Base-by-base conservation (phyloP, 1,140 invertebrate genomes). In the Papilio polytes region DNA sequence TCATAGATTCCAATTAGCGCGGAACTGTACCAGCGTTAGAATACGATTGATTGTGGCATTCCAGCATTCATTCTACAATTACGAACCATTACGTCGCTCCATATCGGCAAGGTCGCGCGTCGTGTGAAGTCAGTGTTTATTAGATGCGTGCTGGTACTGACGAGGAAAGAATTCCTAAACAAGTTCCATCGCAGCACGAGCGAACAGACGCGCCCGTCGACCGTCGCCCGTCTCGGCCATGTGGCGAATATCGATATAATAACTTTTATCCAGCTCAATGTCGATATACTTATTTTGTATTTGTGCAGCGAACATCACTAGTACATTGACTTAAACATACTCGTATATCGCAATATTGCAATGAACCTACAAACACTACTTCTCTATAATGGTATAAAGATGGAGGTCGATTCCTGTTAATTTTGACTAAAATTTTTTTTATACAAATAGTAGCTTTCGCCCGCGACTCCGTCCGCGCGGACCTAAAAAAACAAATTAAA, bases 61-160 rank as follows among this genome's bases (percentile, higher is more conserved):
- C 87, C 86, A 85, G 81, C 88, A 82, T 86, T 88, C 87, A 90
- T 90, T 89, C 86, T 84, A 89, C 90, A 92, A 92, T 91, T 91
- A 92, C 90, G 82, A 83, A 79, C 82, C 84, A 92, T 91, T 91
- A 92, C 88, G 86, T 86, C 86, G 88, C 86, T 86, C 85, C 86
- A 88, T 90, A 90, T 86, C 84, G 72, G 83, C 91, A 91, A 92
- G 91, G 90, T 83, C 89, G 87, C n/a, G 41, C 84, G 78, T 82
- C 84, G 88, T 90, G 87, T 92, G 89, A 90, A 90, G 87, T 87
- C 89, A 87, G 82, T 83, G 82, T 81, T 80, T 83, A 83, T 85
- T 86, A 87, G 81, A 88, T 86, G 86, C 85, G 84, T 86, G 81
- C 76, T 80, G 84, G 84, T 89, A 88, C 86, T 87, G 83, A 89